phyloP scores from a whole-genome alignment of 1,140 invertebrate genomes.

The Leptoteleia sp. region DNA sequence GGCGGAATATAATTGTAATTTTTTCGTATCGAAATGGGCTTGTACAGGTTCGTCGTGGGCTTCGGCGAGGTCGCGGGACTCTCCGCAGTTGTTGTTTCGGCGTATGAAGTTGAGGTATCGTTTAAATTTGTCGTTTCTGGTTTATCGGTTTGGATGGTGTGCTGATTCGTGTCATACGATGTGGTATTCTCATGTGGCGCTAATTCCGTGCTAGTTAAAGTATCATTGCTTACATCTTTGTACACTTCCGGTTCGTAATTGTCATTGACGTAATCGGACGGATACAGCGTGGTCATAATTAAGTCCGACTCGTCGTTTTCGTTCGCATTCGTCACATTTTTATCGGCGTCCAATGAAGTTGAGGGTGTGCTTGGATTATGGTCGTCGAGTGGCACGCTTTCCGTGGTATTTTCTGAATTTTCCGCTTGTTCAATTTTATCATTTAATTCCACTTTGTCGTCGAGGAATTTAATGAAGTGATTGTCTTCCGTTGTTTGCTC shows the following conservation, averaged over 20 bases:
- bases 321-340: not conserved
- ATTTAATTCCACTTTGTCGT: no score
- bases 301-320: conserved; percentile 19
- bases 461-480: no score
- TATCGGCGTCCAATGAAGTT: not conserved
- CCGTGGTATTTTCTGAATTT: no score
- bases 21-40: conserved; percentile 72
- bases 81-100: conserved; percentile 24
- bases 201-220: not conserved
- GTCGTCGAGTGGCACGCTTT: no score
- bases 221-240: conserved; percentile 2
- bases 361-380: no score
- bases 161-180: no score
- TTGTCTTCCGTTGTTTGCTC: no score
- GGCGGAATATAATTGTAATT: conserved; percentile 76
- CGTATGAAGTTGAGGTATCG: conserved; percentile 34
- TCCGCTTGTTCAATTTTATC: no score
- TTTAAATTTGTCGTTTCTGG: no score
- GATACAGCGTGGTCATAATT: conserved; percentile 51
- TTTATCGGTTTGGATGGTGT: no score
- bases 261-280: conserved; percentile 82
- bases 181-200: no score
- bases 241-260: conserved; percentile 82
- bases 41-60: conserved; percentile 71
- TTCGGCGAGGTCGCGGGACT: conserved; percentile 48